phyloP scores from a whole-genome alignment of 2,888 invertebrate genomes.

The Idaea aversata region DNA sequence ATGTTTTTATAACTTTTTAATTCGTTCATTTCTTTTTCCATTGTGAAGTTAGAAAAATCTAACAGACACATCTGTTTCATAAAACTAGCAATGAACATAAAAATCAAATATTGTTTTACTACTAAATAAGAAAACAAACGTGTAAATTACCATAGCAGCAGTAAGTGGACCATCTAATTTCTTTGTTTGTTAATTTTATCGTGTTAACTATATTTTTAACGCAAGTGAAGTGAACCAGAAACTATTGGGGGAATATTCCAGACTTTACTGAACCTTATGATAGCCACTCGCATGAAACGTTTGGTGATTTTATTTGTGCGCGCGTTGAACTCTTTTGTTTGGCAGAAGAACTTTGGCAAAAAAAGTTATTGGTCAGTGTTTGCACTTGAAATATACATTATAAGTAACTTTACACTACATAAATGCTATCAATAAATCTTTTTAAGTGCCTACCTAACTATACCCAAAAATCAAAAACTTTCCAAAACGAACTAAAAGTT shows the following conservation, averaged over 20 bases:
- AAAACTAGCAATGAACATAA: not conserved
- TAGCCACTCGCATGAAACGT: not conserved
- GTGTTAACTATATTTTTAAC: not conserved
- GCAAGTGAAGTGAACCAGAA: not conserved
- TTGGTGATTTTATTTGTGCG: not conserved
- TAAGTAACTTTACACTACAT: no score
- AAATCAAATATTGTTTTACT: not conserved
- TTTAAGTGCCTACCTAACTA: not conserved
- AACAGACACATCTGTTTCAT: not conserved
- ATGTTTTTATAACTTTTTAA: no score
- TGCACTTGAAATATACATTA: no score
- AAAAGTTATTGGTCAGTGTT: not conserved
- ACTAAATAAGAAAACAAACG: slow-evolving; percentile 1
- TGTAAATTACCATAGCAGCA: not conserved
- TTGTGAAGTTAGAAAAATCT: no score
- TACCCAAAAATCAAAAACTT: not conserved
- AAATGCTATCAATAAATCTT: not conserved
- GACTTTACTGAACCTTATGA: not conserved
- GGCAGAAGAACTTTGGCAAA: not conserved
- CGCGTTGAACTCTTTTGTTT: slow-evolving; percentile 3
- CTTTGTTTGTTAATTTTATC: not conserved
- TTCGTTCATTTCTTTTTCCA: no score
- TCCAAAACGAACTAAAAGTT: slow-evolving; percentile 45
- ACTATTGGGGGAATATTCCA: not conserved
- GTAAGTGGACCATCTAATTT: not conserved